A percentile compares a stretch with the other conserved stretches of the same genome.
Evolutionary conservation across 1,140 invertebrate genomes (phyloP).

Genomic region (Dreissena polymorpha): DNA sequence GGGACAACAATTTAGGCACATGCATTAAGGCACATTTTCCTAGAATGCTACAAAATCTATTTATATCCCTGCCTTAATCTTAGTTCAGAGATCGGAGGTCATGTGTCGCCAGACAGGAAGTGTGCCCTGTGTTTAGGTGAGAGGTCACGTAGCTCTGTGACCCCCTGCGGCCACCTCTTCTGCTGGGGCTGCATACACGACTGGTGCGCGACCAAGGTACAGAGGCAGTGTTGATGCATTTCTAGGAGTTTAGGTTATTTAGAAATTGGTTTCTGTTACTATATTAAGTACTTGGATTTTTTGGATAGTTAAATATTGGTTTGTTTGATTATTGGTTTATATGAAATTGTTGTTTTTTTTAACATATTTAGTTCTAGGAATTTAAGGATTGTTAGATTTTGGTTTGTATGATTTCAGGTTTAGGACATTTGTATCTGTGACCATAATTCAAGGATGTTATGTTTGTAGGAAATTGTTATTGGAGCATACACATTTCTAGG

Average conservation of each 20-base stretch:
- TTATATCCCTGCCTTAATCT: no score
- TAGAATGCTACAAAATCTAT: no score
- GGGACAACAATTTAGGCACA: no score
- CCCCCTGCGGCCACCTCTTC: constrained; percentile 94
- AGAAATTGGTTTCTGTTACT: no score
- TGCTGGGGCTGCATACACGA: constrained; percentile 92
- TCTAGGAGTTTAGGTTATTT: neutral
- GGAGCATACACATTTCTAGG: no score
- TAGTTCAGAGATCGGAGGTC: neutral
- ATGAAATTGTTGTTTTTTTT: neutral
- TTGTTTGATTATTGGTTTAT: neutral
- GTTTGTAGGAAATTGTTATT: no score
- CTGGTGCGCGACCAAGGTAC: constrained; percentile 84
- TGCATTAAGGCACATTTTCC: no score
- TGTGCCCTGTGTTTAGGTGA: constrained; percentile 90
- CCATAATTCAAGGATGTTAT: no score
- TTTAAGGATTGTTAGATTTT: neutral
- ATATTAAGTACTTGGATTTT: no score
- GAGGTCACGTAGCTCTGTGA: constrained; percentile 84
- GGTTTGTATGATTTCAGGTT: neutral
- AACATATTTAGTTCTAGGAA: neutral
- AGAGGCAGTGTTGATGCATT: constrained; percentile 9
- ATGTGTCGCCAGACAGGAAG: constrained; percentile 58
- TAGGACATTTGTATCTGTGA: no score
- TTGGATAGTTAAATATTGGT: neutral